Conservation (phyloP, 2,888 invertebrate species). For the Sympetrum striolatum region DNA sequence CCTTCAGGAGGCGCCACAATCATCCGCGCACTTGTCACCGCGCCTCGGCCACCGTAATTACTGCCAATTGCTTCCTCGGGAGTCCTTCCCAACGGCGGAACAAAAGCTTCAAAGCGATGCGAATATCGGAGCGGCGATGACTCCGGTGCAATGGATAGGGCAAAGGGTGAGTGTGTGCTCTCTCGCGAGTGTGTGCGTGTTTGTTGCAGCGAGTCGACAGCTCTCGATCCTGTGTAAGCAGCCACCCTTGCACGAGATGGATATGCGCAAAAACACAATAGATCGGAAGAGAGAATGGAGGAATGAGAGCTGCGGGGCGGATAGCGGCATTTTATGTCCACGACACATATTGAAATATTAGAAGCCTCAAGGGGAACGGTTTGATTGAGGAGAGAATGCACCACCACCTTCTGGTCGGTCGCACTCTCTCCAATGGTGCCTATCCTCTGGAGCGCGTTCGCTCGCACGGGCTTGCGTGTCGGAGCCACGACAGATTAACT, state of each 20-base stretch:
- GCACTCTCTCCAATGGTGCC: no score
- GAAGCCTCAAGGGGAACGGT: neutral
- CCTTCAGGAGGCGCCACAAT: neutral
- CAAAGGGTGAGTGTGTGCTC: neutral
- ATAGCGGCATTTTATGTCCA: neutral
- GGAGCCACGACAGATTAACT: neutral
- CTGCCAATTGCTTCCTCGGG: neutral
- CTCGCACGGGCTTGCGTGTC: neutral
- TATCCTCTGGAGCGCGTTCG: no score
- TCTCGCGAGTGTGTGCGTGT: neutral
- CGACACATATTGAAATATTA: neutral
- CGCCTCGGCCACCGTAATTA: neutral
- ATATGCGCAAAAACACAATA: neutral
- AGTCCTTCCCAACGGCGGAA: neutral
- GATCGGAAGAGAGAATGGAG: neutral
- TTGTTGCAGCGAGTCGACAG: neutral
- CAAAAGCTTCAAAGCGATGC: neutral
- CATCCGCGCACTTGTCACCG: neutral
- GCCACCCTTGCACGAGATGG: neutral
- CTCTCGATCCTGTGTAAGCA: neutral
- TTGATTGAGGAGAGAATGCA: neutral
- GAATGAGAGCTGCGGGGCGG: neutral
- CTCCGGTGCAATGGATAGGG: neutral
- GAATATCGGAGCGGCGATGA: neutral
- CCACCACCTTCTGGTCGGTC: no score